Evolutionary conservation across 2,797 vertebrate genomes (phyloP).

Genomic region (Crax fasciolata): DNA sequence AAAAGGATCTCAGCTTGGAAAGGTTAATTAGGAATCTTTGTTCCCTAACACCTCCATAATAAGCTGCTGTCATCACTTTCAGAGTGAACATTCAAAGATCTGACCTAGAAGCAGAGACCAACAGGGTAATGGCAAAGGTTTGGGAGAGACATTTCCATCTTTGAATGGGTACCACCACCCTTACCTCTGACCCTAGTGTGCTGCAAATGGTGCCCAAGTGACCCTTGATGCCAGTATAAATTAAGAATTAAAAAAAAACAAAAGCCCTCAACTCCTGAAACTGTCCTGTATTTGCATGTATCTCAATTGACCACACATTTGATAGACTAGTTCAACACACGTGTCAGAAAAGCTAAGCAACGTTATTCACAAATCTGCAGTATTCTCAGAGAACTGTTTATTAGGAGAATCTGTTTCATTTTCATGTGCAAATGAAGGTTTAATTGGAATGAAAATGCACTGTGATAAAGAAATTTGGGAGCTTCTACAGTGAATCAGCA

Average conservation of each 20-base stretch:
- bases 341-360: not conserved
- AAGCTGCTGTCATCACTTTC: not conserved
- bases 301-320: not conserved
- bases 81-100: not conserved
- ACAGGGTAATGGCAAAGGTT: not conserved
- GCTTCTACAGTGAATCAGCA: not conserved
- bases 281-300: not conserved
- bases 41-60: not conserved
- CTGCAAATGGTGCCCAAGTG: not conserved
- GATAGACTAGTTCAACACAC: not conserved
- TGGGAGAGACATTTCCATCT: not conserved
- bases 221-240: not conserved
- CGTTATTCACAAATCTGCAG: not conserved
- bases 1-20: not conserved
- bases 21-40: not conserved
- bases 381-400: not conserved
- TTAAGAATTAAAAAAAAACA: not conserved
- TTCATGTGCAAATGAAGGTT: not conserved
- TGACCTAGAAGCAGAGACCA: not conserved
- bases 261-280: not conserved
- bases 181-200: not conserved
- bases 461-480: not conserved
- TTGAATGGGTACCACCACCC: not conserved
- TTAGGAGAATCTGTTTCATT: not conserved
- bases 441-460: not conserved